phyloP scores from a whole-genome alignment of 2,888 invertebrate genomes.

The Acanthosepion lycidas region DNA sequence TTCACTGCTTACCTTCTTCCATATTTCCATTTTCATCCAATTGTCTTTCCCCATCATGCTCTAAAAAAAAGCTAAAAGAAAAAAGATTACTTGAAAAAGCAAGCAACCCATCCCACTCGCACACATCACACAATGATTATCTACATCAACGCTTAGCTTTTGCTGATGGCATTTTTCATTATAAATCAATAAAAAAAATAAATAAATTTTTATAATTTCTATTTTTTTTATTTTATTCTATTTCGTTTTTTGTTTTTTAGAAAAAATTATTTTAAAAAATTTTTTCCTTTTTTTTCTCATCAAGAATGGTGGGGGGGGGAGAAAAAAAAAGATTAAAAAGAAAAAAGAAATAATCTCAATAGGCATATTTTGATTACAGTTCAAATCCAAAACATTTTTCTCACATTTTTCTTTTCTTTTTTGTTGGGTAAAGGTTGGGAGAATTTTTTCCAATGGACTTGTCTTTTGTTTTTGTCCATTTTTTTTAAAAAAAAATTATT shows the following conservation, averaged over 20 bases:
- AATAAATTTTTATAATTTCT: background rate
- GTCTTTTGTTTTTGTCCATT: too few relatives aligned
- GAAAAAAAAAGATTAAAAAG: too few relatives aligned
- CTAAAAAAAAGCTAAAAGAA: background rate
- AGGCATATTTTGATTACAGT: too few relatives aligned
- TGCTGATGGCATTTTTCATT: constrained; percentile 33
- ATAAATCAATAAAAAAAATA: background rate
- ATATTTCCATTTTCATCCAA: background rate
- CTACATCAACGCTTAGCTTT: constrained; percentile 33
- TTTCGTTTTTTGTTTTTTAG: background rate
- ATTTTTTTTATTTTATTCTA: background rate
- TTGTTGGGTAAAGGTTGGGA: background rate
- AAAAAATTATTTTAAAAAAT: background rate
- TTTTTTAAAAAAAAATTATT: background rate
- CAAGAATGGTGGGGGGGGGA: too few relatives aligned
- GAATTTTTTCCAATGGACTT: background rate
- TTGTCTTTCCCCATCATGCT: background rate
- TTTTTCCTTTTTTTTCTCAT: background rate
- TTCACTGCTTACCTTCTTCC: background rate
- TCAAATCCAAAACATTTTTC: too few relatives aligned
- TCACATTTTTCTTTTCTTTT: background rate
- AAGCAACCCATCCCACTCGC: background rate
- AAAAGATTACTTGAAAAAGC: too few relatives aligned
- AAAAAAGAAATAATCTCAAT: too few relatives aligned
- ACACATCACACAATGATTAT: background rate